Percentiles rank a stretch among this genome's conserved stretches.
phyloP scores from a whole-genome alignment of 2,797 vertebrate species.

The Ctenopoma multispine region DNA sequence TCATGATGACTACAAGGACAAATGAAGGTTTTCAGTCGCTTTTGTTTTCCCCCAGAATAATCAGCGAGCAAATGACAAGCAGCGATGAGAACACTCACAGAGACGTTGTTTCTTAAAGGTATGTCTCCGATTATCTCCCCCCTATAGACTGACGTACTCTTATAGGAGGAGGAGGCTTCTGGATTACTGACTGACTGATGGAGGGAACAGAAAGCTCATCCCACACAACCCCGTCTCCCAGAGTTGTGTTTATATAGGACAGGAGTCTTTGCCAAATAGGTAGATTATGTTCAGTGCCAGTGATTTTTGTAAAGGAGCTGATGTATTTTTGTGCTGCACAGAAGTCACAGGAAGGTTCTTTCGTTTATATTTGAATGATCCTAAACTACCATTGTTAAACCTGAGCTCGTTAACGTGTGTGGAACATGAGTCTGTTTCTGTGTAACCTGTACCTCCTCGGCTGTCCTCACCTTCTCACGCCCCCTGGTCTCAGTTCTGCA shows the following conservation, averaged over 20 bases:
- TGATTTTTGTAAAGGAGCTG: background rate
- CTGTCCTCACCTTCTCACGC: too few species aligned
- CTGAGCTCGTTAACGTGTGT: too few species aligned
- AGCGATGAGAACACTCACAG: background rate
- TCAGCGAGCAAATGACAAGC: background rate
- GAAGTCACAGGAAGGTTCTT: background rate
- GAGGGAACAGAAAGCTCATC: background rate
- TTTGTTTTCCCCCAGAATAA: slow-evolving; percentile 15
- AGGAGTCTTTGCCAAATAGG: background rate
- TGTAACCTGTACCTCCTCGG: too few species aligned
- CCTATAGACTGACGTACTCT: background rate
- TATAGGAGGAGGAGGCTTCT: background rate
- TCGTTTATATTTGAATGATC: too few species aligned
- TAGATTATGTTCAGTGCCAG: background rate
- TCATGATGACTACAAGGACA: slow-evolving; percentile 40
- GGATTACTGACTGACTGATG: too few species aligned
- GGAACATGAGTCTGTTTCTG: too few species aligned
- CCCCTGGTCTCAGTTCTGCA: too few species aligned
- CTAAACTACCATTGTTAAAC: too few species aligned
- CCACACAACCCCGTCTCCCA: slow-evolving; percentile 5
- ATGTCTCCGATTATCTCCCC: background rate
- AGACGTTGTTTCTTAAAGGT: background rate
- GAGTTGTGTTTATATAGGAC: background rate
- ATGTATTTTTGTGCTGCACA: background rate
- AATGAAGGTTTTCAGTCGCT: slow-evolving; percentile 22